Evolutionary conservation across 35 echinoderm and acorn worm species (phyloP).

Genomic region (Stichopus chloronotus): DNA sequence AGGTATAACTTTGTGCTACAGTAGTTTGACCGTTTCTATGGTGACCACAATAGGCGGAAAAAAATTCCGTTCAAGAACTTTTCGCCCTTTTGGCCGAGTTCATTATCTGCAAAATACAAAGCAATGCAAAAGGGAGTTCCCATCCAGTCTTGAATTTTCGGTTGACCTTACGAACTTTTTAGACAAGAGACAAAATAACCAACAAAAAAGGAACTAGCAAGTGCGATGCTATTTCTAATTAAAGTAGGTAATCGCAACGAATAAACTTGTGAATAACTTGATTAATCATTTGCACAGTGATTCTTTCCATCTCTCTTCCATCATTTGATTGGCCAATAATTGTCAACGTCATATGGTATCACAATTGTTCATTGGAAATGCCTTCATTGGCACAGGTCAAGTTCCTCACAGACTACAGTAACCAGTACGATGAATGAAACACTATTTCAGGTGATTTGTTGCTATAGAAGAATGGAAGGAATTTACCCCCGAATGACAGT

Average conservation of each 20-base stretch:
- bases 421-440: no score
- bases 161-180: not conserved
- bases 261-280: not conserved
- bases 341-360: no score
- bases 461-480: no score
- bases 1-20: not conserved
- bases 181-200: not conserved
- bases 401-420: no score
- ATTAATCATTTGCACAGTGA: not conserved
- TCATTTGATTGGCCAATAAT: no score
- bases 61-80: not conserved
- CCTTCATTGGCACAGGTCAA: no score
- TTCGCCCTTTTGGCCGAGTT: not conserved
- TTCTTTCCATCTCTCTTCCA: not conserved
- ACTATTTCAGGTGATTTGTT: no score
- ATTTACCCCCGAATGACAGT: no score
- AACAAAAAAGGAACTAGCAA: not conserved
- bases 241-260: not conserved
- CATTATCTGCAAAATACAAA: not conserved
- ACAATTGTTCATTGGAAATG: no score
- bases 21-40: constrained; percentile 5
- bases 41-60: not conserved
- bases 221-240: not conserved
- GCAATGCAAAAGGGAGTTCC: not conserved
- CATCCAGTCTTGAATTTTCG: not conserved